These are phyloP conservation scores for Centrocercus urophasianus DNA, from an alignment of 2,113 vertebrate species.

Conservation along the genomic window DNA sequence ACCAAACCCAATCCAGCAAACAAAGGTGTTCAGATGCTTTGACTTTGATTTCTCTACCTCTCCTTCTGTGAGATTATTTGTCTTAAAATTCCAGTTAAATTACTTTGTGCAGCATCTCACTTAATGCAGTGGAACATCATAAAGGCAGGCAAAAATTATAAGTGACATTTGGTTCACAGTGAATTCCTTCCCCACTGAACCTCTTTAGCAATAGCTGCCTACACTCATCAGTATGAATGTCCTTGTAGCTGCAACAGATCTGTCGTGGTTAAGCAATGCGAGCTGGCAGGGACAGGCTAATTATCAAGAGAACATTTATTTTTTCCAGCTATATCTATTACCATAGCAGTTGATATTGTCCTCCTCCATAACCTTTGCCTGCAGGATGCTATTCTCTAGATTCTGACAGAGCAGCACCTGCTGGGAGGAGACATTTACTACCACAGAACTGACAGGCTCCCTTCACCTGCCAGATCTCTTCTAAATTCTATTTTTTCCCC, in stretches of 20 bases:
- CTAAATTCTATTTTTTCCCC: neutral
- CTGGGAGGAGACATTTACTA: neutral
- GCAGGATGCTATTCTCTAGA: neutral
- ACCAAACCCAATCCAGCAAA: neutral
- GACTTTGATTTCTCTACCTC: neutral
- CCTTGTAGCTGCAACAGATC: neutral
- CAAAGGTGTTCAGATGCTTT: neutral
- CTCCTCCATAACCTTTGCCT: neutral
- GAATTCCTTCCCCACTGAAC: neutral
- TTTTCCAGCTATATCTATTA: neutral
- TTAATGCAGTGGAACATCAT: neutral
- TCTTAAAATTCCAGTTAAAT: neutral
- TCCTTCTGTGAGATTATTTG: neutral
- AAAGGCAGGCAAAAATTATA: neutral
- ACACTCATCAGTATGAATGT: neutral
- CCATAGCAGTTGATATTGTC: neutral
- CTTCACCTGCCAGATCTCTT: neutral
- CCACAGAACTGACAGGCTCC: neutral
- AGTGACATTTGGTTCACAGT: neutral
- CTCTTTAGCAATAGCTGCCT: neutral
- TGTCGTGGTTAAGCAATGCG: rapidly evolving
- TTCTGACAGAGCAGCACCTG: neutral
- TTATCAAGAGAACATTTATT: neutral
- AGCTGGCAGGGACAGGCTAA: neutral
- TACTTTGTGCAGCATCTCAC: neutral